Percentiles rank a stretch among this genome's conserved stretches.
Evolutionary conservation across 2,113 vertebrate species (phyloP).

Genomic region (Probosciger aterrimus): DNA sequence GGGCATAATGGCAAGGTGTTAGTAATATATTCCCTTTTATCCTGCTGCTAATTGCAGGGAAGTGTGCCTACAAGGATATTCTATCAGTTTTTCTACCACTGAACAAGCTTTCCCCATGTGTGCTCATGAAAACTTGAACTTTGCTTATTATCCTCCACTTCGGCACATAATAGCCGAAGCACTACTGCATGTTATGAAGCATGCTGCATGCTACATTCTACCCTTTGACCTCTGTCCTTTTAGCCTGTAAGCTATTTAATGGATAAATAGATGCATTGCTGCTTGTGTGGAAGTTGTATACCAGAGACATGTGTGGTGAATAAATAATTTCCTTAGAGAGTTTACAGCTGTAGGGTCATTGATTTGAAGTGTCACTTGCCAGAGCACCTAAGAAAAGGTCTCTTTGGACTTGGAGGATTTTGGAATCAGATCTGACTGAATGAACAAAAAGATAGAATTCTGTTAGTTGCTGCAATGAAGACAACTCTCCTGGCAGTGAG

Average conservation of each 20-base stretch:
- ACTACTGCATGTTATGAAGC: neutral
- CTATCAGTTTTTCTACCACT: neutral
- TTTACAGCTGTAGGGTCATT: neutral
- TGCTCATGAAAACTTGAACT: neutral
- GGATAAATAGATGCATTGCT: neutral
- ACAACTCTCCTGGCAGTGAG: neutral
- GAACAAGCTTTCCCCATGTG: neutral
- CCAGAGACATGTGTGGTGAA: neutral
- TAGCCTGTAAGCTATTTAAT: neutral
- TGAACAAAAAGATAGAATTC: neutral
- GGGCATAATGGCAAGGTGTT: neutral
- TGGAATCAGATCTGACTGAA: neutral
- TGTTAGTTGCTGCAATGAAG: neutral
- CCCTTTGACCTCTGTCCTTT: neutral
- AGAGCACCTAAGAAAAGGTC: neutral
- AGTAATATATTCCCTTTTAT: neutral
- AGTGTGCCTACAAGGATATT: neutral
- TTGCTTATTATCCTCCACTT: neutral
- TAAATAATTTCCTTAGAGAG: neutral
- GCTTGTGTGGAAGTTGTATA: neutral
- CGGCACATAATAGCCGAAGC: neutral
- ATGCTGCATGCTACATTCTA: neutral
- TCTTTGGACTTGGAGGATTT: neutral
- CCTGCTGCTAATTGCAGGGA: neutral
- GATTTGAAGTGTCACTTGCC: neutral